phyloP scores from a whole-genome alignment of 2,888 invertebrate species.

The Temnothorax rugatulus region DNA sequence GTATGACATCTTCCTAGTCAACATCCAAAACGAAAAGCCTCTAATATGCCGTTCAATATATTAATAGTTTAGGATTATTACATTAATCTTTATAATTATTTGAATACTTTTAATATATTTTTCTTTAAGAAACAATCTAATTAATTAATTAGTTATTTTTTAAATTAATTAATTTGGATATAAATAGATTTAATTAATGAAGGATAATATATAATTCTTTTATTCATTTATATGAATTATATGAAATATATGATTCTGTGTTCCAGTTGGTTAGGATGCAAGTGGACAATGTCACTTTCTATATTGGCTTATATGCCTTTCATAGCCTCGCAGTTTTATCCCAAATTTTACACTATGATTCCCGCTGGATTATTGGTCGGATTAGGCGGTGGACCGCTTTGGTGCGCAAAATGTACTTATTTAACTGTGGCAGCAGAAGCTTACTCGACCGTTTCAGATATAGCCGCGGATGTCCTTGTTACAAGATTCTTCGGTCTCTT shows the following conservation, averaged over 20 bases:
- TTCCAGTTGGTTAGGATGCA: constrained; percentile 94
- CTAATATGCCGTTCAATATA: background rate
- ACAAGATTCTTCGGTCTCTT: constrained; percentile 97
- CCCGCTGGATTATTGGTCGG: constrained; percentile 95
- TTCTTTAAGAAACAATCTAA: background rate
- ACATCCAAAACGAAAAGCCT: background rate
- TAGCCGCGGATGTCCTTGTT: constrained; percentile 92
- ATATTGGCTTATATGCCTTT: constrained; percentile 97
- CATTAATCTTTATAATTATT: constrained; percentile 6
- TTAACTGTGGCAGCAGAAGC: constrained; percentile 94
- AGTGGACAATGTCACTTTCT: constrained; percentile 95
- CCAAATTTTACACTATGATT: constrained; percentile 93
- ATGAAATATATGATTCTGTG: background rate
- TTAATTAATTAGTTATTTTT: constrained; percentile 1
- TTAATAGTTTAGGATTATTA: background rate
- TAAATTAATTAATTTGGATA: background rate
- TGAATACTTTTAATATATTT: background rate
- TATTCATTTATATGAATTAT: background rate
- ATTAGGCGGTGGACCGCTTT: constrained; percentile 96
- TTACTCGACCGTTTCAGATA: constrained; percentile 91
- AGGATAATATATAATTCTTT: background rate
- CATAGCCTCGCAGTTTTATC: constrained; percentile 96
- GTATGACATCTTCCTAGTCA: constrained; percentile 2
- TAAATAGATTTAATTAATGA: background rate
- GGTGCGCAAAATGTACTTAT: constrained; percentile 98